Evolutionary conservation across 2,113 vertebrate genomes (phyloP), one percentile per base, ranked within the genome.

Genomic region (Thalassarche chlororhynchos): DNA sequence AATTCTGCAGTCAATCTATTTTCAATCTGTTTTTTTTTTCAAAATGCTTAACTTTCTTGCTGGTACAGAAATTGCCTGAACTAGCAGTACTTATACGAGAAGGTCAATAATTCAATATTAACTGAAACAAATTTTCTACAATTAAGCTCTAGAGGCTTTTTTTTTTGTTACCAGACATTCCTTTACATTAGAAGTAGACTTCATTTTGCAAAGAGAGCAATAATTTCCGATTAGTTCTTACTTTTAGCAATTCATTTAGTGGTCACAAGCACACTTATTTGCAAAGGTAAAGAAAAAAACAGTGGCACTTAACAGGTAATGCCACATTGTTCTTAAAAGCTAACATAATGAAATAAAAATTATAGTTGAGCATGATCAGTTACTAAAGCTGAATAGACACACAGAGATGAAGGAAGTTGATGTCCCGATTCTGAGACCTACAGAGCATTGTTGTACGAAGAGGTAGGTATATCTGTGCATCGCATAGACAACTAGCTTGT

Each of bases 31-130:
- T 62, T 75, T 58, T 75, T 75, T 44, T 72, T 61, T 55, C 12
- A 10, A 55, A 64, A 87, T 51, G 72, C 31, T 92, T 29, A 91
- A n/a, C 57, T 74, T 77, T 62, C 42, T 88, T 61, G 18, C 54
- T 82, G 23, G 38, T 71, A 32, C 29, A 80, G 58, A 93, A 87
- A 90, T 70, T 42, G n/a, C 51, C 58, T 87, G 86, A 94, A 84
- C 36, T 76, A 84, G 72, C 88, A 96, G 66, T 57, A 60, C 55
- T 94, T 89, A 34, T 21, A 61, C 1, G 15, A 77, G 74, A 84
- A 93, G 62, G 78, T 91, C 87, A 87, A 95, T 95, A 97, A 95
- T 34, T 95, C 94, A 87, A 68, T 95, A 80, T 62, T 84, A 93
- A 72, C 70, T 10, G 8, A 78, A 91, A 61, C 19, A 82, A 70